phyloP scores from a whole-genome alignment of 2,113 vertebrate genomes.

The Vulpes vulpes region DNA sequence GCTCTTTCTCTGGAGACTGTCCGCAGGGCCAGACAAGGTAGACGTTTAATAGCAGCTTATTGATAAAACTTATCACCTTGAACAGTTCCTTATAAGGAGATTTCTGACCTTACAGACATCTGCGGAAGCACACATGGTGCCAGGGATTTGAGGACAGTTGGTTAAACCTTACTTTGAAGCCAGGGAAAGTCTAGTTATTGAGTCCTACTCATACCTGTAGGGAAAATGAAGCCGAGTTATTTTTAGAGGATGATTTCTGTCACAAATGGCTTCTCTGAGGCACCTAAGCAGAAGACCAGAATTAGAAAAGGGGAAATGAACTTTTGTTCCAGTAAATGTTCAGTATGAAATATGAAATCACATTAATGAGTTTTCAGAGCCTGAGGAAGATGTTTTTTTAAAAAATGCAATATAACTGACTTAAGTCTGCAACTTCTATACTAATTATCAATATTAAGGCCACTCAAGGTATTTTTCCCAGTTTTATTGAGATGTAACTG shows the following conservation, averaged over 20 bases:
- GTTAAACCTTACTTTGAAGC: neutral
- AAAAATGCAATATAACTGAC: neutral
- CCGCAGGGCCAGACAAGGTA: neutral
- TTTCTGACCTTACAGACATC: conserved; percentile 11
- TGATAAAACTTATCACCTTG: neutral
- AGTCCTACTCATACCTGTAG: neutral
- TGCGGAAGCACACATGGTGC: neutral
- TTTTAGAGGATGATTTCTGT: conserved; percentile 30
- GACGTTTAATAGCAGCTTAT: neutral
- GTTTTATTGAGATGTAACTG: neutral
- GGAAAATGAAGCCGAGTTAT: neutral
- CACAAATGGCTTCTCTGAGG: neutral
- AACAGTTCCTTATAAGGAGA: conserved; percentile 6
- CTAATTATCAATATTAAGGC: neutral
- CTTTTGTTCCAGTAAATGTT: neutral
- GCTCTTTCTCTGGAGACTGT: neutral
- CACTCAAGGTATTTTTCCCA: neutral
- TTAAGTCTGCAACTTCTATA: neutral
- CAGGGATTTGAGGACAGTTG: neutral
- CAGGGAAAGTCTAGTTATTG: neutral
- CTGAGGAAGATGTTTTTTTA: neutral
- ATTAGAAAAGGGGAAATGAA: conserved; percentile 25
- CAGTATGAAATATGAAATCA: neutral
- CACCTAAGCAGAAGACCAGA: neutral
- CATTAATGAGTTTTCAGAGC: neutral